Base-by-base conservation (phyloP, 2,797 vertebrate genomes). In the Parotocinclus haroldoi region DNA sequence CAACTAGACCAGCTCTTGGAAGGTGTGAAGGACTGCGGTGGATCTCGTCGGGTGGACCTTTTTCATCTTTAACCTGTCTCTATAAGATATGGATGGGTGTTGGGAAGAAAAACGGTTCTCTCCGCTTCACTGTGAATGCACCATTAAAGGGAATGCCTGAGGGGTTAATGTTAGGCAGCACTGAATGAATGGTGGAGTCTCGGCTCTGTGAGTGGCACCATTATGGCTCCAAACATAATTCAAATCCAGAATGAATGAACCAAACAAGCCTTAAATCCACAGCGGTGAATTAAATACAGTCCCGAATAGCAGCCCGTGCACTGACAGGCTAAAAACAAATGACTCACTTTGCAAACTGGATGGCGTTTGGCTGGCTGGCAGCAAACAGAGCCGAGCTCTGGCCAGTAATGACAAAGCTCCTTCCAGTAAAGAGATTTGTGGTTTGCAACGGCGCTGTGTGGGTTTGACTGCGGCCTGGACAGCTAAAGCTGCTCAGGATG, bases 351-450 rank as follows among this genome's bases (percentile, higher is more conserved):
- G 63, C 36, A 49, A 63, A 63, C 62, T 49, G 27, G 39, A 44
- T 8, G 3, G n/a, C 9, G 62, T 37, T 64, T 36, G 50, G 45
- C 27, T 14, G 56, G 1, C 49, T 53, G 40, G 66, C 51, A 57
- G 36, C 8, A 13, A n/a, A 57, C 0, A 42, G 82, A 83, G 81
- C 83, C 77, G 74, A 78, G 82, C 81, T 79, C 70, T 72, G 82
- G 84, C 85, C 88, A 86, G 86, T 81, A 83, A 83, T 85, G 84
- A 88, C 89, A 86, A 89, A 88, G 83, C 82, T 78, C 79, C 80
- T 57, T 76, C 83, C 81, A 81, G 83, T 86, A 83, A 85, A 89
- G 83, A 84, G 86, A 83, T 86, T 87, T 85, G 86, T 82, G 80
- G 73, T 83, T 79, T 81, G 85, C 85, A 87, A 87, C 89, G 82